Evolutionary conservation across 2,113 vertebrate genomes (phyloP).

Genomic region (Anser cygnoides): DNA sequence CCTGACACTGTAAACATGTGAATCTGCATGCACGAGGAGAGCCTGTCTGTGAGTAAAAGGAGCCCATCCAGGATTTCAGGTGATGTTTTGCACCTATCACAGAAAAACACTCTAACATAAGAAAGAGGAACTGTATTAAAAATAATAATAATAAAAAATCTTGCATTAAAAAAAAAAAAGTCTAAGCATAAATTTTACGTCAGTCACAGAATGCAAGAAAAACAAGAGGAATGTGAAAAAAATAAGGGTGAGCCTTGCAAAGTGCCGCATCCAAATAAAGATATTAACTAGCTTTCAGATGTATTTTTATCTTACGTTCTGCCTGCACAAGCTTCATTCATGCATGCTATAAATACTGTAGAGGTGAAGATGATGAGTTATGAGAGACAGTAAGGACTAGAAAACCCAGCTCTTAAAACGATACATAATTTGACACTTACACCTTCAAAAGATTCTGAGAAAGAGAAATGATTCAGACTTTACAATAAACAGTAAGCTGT

Average conservation of each 20-base stretch:
- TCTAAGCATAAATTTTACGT: background rate
- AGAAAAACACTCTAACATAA: background rate
- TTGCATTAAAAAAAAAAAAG: background rate
- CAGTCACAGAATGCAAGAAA: background rate
- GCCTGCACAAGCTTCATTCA: background rate
- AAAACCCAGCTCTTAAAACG: background rate
- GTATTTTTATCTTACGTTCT: background rate
- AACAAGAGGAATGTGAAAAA: background rate
- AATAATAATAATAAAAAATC: background rate
- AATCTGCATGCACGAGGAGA: background rate
- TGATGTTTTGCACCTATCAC: background rate
- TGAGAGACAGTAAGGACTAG: background rate
- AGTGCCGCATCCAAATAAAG: background rate
- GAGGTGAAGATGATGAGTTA: background rate
- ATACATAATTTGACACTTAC: slow-evolving; percentile 1
- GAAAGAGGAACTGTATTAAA: background rate
- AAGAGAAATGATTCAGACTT: slow-evolving; percentile 9
- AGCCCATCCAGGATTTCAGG: background rate
- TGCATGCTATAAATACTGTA: background rate
- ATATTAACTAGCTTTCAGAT: background rate
- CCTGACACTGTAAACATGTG: background rate
- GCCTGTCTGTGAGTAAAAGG: background rate
- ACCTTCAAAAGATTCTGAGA: background rate
- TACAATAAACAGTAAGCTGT: background rate
- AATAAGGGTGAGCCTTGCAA: background rate